Conservation (phyloP, 1,140 invertebrate species). For the Megalopta genalis region DNA sequence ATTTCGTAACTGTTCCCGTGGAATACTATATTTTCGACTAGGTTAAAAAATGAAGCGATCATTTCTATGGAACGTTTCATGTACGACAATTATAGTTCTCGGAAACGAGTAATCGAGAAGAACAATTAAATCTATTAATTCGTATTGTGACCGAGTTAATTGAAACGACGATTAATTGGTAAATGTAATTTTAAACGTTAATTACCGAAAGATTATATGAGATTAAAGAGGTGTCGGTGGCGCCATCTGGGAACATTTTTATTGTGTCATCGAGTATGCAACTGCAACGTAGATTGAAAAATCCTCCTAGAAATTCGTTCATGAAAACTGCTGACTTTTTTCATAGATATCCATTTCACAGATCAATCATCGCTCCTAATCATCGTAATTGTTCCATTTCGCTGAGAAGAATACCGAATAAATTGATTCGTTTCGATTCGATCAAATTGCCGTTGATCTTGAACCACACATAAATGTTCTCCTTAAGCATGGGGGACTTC, state of each 20-base stretch:
- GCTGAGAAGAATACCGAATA: too few relatives aligned
- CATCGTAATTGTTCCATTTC: too few relatives aligned
- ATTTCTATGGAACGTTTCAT: too few relatives aligned
- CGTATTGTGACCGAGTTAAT: background rate
- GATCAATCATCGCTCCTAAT: background rate
- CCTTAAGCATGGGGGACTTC: background rate
- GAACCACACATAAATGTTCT: too few relatives aligned
- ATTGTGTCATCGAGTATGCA: background rate
- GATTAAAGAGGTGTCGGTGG: slow-evolving; percentile 17
- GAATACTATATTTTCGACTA: background rate
- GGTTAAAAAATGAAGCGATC: background rate
- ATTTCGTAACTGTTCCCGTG: background rate
- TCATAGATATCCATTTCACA: background rate
- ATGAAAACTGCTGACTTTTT: background rate
- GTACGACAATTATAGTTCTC: background rate
- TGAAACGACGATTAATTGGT: slow-evolving; percentile 13
- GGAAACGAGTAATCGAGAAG: background rate
- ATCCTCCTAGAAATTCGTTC: background rate
- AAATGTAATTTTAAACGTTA: slow-evolving; percentile 26
- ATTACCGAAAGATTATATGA: slow-evolving; percentile 20
- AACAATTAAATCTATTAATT: background rate
- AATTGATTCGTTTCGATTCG: too few relatives aligned
- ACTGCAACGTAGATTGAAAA: background rate
- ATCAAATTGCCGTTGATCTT: too few relatives aligned
- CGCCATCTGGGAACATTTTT: slow-evolving; percentile 14